Evolutionary conservation across 1,140 invertebrate species (phyloP).

Genomic region (Amphibalanus amphitrite): DNA sequence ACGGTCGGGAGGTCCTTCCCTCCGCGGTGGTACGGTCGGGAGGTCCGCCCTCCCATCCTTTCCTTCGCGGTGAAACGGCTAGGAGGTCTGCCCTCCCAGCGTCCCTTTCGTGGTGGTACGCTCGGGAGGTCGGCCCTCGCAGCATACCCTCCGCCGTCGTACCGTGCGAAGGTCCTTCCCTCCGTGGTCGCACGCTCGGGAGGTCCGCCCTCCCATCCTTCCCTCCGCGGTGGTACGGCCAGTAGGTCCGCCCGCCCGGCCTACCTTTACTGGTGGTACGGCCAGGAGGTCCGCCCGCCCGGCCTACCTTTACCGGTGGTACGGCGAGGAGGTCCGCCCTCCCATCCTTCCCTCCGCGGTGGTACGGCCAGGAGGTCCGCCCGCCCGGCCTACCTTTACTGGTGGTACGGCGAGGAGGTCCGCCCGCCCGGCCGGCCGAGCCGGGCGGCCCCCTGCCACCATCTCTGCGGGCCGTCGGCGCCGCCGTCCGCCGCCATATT

Average conservation of each 20-base stretch:
- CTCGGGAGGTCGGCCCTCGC: not conserved
- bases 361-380: not conserved
- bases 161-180: not conserved
- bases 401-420: not conserved
- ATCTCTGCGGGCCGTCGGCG: not conserved
- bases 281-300: not conserved
- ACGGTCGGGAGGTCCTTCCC: too few relatives aligned
- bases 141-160: not conserved
- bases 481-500: not conserved
- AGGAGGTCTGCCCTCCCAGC: not conserved
- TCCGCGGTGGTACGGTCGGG: not conserved
- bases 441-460: not conserved
- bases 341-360: too few relatives aligned
- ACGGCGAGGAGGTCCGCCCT: not conserved
- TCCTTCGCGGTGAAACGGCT: not conserved
- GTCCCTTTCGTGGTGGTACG: not conserved
- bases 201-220: not conserved
- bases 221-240: not conserved
- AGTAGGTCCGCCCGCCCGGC: not conserved
- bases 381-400: too few relatives aligned
- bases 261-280: not conserved
- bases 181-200: not conserved
- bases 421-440: too few relatives aligned
- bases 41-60: not conserved
- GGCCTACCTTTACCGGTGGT: not conserved